These are phyloP conservation scores for Characodon lateralis DNA, from an alignment of 2,797 vertebrate species.

Conservation along the genomic window DNA sequence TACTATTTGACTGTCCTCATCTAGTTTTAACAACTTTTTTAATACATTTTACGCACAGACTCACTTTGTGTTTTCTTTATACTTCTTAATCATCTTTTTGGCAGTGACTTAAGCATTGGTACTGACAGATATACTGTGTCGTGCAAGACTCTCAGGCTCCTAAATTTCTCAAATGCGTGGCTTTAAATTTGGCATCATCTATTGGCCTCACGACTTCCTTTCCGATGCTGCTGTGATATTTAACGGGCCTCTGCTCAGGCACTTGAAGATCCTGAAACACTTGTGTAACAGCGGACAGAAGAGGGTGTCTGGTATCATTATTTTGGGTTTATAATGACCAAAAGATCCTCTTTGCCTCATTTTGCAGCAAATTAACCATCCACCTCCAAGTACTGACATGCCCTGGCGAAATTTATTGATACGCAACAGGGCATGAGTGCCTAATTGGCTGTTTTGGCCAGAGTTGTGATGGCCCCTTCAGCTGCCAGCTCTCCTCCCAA, in stretches of 20 bases:
- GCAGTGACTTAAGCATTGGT: conserved; percentile 18
- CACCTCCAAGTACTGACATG: conserved; percentile 61
- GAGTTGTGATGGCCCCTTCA: conserved; percentile 58
- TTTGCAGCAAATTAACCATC: conserved; percentile 41
- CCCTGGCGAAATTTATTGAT: conserved; percentile 70
- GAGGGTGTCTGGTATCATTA: conserved; percentile 32
- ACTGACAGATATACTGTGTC: conserved; percentile 61
- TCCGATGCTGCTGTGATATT: conserved; percentile 43
- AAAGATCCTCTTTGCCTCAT: conserved; percentile 41
- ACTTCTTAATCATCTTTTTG: conserved; percentile 56
- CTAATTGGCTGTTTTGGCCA: conserved; percentile 74
- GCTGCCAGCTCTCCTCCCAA: conserved; percentile 69
- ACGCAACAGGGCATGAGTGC: conserved; percentile 50
- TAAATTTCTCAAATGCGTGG: conserved; percentile 37
- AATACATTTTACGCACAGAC: conserved; percentile 22
- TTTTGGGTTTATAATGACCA: conserved; percentile 31
- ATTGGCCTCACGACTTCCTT: conserved; percentile 51
- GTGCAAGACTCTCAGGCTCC: conserved; percentile 47
- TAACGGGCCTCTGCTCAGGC: conserved; percentile 55
- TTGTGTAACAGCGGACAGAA: conserved; percentile 20
- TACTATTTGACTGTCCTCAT: conserved; percentile 44
- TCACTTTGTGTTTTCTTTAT: conserved; percentile 53
- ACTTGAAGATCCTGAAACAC: conserved; percentile 49
- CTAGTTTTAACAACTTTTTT: conserved; percentile 33
- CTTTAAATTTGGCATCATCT: conserved; percentile 33